Evolutionary conservation across 2,113 vertebrate species (phyloP).

Genomic region (Silurus glanis): DNA sequence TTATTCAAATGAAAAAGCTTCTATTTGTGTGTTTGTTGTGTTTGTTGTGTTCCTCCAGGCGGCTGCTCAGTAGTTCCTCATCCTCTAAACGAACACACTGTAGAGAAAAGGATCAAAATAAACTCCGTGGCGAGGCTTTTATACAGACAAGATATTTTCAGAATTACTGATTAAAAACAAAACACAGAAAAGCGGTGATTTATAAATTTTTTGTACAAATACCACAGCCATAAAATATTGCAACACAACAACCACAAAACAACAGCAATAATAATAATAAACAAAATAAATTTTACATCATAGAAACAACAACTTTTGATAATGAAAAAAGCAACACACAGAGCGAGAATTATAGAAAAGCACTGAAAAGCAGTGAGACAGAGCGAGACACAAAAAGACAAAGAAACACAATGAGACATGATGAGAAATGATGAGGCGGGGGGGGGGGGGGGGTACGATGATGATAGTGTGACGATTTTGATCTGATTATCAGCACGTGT

Average conservation of each 20-base stretch:
- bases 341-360: not conserved
- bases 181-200: not conserved
- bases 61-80: slow-evolving; percentile 88
- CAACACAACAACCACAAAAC: not conserved
- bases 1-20: slow-evolving; percentile 83
- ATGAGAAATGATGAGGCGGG: no score
- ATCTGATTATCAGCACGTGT: not conserved
- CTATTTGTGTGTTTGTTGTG: slow-evolving; percentile 53
- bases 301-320: not conserved
- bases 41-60: slow-evolving; percentile 88
- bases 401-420: no score
- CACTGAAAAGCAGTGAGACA: no score
- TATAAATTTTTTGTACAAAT: not conserved
- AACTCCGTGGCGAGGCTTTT: slow-evolving; percentile 84
- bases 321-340: not conserved
- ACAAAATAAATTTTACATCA: not conserved
- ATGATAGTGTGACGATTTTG: not conserved
- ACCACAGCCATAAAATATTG: not conserved
- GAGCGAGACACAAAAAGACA: no score
- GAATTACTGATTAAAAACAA: slow-evolving; percentile 45
- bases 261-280: not conserved
- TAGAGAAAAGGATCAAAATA: slow-evolving; percentile 66
- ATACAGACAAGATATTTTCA: no score
- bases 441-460: no score
- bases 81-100: slow-evolving; percentile 79